Base-by-base conservation (phyloP, 2,888 invertebrate genomes). In the Craniophora ligustri region DNA sequence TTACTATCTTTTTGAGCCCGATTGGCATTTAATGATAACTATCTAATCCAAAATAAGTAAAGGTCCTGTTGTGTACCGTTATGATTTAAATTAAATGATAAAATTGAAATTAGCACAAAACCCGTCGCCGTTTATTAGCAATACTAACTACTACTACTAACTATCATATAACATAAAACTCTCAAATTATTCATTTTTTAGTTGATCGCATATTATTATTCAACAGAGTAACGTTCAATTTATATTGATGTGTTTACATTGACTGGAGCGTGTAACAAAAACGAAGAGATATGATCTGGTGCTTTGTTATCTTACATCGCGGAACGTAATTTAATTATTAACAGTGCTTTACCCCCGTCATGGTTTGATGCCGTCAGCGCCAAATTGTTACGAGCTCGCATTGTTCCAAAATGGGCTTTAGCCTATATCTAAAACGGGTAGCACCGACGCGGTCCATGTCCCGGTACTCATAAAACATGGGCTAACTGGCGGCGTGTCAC, bases 321-420 rank as follows among this genome's bases (percentile, higher is more conserved):
- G 61, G 62, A 73, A 70, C 67, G 63, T 81, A 78, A 85, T 85
- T 84, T 81, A 86, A 86, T 86, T 84, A 85, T 82, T 80, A 79
- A 84, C 81, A 81, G 71, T 69, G 72, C 69, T 79, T 74, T 77
- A 78, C 79, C 73, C 76, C 73, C 62, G 69, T 81, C 79, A 76
- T 58, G 67, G 71, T 58, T 71, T 75, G 75, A 72, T 62, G 64
- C 68, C 58, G 58, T 68, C 61, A 53, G 61, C 67, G 70, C 57
- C 67, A 76, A 76, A 81, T 76, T 72, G 76, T 76, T 74, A 75
- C 65, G 63, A 64, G 58, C 53, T 53, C 59, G 70, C 62, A 72
- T 72, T 73, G 80, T 72, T 73, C 55, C 62, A 68, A 80, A 82
- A 82, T 78, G 75, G 72, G 79, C 73, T 78, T 71, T 71, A 61